Percentiles rank a stretch among this genome's conserved stretches.
Evolutionary conservation across 1,140 invertebrate genomes (phyloP).

Genomic region (Zaprionus nigranus): DNA sequence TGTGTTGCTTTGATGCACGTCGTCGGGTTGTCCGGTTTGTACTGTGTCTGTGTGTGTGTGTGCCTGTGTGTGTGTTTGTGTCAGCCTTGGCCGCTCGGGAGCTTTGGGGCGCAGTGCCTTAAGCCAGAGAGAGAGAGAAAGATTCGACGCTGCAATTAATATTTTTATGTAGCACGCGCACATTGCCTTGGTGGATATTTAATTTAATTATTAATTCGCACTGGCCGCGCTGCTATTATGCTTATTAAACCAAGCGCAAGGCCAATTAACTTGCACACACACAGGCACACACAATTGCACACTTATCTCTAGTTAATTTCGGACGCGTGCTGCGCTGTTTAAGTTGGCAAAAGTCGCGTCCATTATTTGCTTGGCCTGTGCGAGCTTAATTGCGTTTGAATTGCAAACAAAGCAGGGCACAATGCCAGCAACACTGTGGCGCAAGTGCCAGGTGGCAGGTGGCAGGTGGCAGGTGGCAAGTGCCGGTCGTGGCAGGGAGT

Average conservation of each 20-base stretch:
- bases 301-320: slow-evolving; percentile 44
- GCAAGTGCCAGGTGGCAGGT: slow-evolving; percentile 6
- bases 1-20: slow-evolving; percentile 53
- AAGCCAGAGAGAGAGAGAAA: slow-evolving; percentile 40
- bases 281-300: slow-evolving; percentile 10
- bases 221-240: slow-evolving; percentile 55
- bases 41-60: neutral
- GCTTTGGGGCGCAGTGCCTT: slow-evolving; percentile 6
- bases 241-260: slow-evolving; percentile 71
- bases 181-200: slow-evolving; percentile 53
- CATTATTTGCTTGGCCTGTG: slow-evolving; percentile 42
- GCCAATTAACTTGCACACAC: slow-evolving; percentile 64
- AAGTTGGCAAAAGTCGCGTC: slow-evolving; percentile 38
- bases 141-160: slow-evolving; percentile 72
- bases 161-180: slow-evolving; percentile 56
- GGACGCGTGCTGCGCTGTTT: slow-evolving; percentile 37
- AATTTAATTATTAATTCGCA: slow-evolving; percentile 80
- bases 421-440: slow-evolving; percentile 5
- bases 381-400: slow-evolving; percentile 68
- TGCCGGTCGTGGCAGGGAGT: too few relatives aligned
- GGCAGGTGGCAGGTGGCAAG: neutral
- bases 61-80: slow-evolving; percentile 30
- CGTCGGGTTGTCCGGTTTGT: slow-evolving; percentile 22
- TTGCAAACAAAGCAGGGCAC: slow-evolving; percentile 58
- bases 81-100: slow-evolving; percentile 3